These are phyloP conservation scores for Fopius arisanus DNA, from an alignment of 1,140 invertebrate species.

Conservation along the genomic window DNA sequence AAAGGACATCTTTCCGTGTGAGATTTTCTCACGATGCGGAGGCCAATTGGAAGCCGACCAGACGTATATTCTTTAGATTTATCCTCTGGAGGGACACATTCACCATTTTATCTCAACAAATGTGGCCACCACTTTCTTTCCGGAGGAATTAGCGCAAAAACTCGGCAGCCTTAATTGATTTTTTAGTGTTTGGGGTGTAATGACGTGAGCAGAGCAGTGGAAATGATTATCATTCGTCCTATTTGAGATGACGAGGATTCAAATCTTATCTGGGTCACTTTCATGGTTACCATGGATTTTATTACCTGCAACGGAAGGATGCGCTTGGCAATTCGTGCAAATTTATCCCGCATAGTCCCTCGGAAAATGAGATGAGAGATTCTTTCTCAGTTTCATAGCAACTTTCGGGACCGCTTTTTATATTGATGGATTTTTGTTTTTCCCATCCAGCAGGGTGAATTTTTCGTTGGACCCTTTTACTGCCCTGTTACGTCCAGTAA, in stretches of 20 bases:
- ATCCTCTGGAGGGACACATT: neutral
- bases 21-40: slow-evolving; percentile 9
- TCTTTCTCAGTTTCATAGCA: neutral
- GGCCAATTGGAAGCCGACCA: slow-evolving; percentile 32
- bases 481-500: neutral
- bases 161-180: neutral
- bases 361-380: neutral
- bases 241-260: too few relatives aligned
- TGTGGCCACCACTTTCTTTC: neutral
- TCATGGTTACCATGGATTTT: neutral
- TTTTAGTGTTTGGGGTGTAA: neutral
- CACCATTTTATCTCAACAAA: neutral
- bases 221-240: too few relatives aligned
- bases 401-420: neutral
- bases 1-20: neutral
- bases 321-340: slow-evolving; percentile 27
- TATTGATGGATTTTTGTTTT: neutral
- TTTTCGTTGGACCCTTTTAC: neutral
- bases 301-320: slow-evolving; percentile 18
- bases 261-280: slow-evolving; percentile 27
- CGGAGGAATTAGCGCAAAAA: neutral
- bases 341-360: slow-evolving; percentile 23
- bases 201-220: neutral
- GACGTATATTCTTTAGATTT: neutral
- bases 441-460: neutral